Base-by-base conservation (phyloP, 2,113 vertebrate species). In the Xiphias gladius region DNA sequence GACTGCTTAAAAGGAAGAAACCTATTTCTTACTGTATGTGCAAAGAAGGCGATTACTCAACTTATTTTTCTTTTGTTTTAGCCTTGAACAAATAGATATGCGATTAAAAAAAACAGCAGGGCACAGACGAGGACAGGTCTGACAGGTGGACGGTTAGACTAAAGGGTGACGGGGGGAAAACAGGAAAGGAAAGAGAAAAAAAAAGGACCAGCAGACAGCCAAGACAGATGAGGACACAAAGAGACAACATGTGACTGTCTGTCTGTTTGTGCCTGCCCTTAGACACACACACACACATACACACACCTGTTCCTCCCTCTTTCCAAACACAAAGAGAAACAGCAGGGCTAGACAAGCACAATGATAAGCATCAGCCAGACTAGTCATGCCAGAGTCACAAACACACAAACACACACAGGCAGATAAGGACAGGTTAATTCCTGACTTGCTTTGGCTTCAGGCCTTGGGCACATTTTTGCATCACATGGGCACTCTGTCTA, bases 401-500 rank as follows among this genome's bases (percentile, higher is more conserved):
- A 76, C 63, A 61, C 63, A 81, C 70, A 39, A 35, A 67, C 62
- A 50, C 63, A 43, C 62, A 68, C 83, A 57, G 12, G 35, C 43
- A 86, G 77, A 90, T 83, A 88, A 85, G 82, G 72, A 87, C 85
- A 87, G 87, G 89, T 91, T 91, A 57, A 76, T 86, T 89, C 88
- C 82, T 67, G 70, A 89, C 84, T 86, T 85, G 82, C 80, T 88
- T 92, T 94, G 92, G 93, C 91, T 89, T 84, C 58, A 24, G 80
- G 87, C 92, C 91, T 81, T 0, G 30, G 87, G 92, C 85, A 92
- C 80, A 91, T 93, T 92, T 92, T 92, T 91, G 86, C 69, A 5
- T 88, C 91, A 94, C 89, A 89, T 82, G 86, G 80, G 83, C 80
- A 77, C 85, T 83, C 80, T 61, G 95, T 94, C 95, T 95, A 94